These are phyloP conservation scores for Drosophila pachea DNA, from an alignment of 1,140 invertebrate genomes.

Conservation along the genomic window DNA sequence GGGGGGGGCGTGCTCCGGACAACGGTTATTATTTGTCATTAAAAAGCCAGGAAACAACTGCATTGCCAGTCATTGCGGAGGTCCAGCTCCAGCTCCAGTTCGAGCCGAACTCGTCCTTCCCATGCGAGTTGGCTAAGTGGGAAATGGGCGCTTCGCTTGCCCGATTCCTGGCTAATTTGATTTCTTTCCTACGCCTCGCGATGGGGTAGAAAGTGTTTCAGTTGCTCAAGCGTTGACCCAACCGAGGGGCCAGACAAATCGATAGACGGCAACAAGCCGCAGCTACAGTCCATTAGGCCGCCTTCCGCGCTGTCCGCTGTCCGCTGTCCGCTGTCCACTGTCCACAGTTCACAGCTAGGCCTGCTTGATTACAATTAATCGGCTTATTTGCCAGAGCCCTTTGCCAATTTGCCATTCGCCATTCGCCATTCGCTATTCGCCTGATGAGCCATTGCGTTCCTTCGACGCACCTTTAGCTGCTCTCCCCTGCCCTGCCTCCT, in stretches of 20 bases:
- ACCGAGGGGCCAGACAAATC: slow-evolving; percentile 62
- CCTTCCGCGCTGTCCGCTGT: slow-evolving; percentile 10
- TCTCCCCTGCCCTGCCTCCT: not conserved
- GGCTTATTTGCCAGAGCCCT: slow-evolving; percentile 65
- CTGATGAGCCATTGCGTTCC: slow-evolving; percentile 34
- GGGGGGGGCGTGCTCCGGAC: slow-evolving; percentile 6
- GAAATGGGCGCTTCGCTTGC: slow-evolving; percentile 31
- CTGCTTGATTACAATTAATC: slow-evolving; percentile 77
- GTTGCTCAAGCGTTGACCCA: slow-evolving; percentile 63
- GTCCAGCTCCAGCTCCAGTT: not conserved
- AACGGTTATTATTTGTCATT: slow-evolving; percentile 75
- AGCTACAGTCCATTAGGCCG: slow-evolving; percentile 26
- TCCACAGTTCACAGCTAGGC: slow-evolving; percentile 35
- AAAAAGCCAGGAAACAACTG: slow-evolving; percentile 46
- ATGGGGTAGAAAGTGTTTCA: slow-evolving; percentile 73
- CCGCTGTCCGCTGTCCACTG: slow-evolving; percentile 8
- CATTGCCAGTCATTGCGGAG: not conserved
- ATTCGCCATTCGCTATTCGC: slow-evolving; percentile 28
- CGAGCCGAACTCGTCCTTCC: no score
- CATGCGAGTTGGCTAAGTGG: slow-evolving; percentile 23
- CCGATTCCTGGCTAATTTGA: slow-evolving; percentile 31
- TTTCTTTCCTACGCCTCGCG: slow-evolving; percentile 13
- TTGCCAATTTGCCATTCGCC: slow-evolving; percentile 25
- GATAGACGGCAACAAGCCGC: slow-evolving; percentile 49
- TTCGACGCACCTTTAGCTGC: not conserved